Conservation (phyloP, 2,113 vertebrate genomes). For the Lichenostomus cassidix region DNA sequence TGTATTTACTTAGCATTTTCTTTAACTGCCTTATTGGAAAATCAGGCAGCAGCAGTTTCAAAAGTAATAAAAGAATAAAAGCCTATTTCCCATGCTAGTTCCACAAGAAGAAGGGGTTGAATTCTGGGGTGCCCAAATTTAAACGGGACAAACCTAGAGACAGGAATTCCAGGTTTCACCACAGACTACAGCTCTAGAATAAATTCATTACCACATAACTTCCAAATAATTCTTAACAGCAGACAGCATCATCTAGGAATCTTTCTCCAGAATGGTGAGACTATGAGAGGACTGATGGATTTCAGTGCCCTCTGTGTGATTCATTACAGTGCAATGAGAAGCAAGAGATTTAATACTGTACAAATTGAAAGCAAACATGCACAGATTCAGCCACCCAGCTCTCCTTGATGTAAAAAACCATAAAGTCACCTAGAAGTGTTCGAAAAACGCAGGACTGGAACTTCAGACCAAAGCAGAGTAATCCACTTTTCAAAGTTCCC, state of each 20-base stretch:
- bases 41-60: neutral
- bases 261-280: neutral
- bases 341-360: neutral
- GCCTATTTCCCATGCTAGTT: neutral
- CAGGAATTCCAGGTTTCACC: neutral
- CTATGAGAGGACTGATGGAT: neutral
- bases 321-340: neutral
- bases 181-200: neutral
- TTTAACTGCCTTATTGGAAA: neutral
- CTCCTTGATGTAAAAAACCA: neutral
- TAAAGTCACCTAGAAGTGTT: conserved; percentile 22
- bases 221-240: neutral
- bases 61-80: neutral
- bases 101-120: neutral
- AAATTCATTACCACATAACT: neutral
- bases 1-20: conserved; percentile 27
- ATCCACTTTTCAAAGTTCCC: conserved; percentile 58
- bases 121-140: neutral
- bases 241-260: neutral
- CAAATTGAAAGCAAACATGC: neutral
- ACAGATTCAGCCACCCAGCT: neutral
- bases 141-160: neutral
- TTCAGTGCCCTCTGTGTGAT: neutral
- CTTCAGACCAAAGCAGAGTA: conserved; percentile 51
- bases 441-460: neutral